Base-by-base conservation (phyloP, 2,888 invertebrate genomes). In the Drosophila lacicola region DNA sequence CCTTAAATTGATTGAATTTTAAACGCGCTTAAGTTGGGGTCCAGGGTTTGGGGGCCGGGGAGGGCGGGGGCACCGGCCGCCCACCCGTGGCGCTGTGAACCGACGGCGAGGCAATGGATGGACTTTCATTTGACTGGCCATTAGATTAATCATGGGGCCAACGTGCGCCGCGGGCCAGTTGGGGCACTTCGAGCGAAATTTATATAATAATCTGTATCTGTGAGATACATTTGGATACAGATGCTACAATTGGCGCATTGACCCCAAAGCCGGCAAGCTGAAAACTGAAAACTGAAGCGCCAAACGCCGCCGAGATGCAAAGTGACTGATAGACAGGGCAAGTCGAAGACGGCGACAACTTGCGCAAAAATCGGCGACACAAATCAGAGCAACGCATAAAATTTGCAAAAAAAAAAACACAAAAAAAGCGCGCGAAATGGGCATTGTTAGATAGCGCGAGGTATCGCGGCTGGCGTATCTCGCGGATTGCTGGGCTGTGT, bases 1-100 rank as follows among this genome's bases (percentile, higher is more conserved):
- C 85, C 85, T 62, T 44, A 76, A 66, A 87, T 87, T 87, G 85
- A 87, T 86, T 86, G 80, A 86, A 85, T 84, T 84, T 82, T 75
- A 77, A 84, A 79, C 74, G 77, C 81, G 72, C 57, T 82, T 75
- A 75, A 71, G 68, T 60, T 50, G 49, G 1, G 56, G 50, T 62
- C 66, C 54, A 46, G 19, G 17, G 21, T 17, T 36, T 42, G n/a
- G 51, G n/a, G 13, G 14, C 17, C 13, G 53, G 37, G 9, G 5
- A 4, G 45, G 8, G 21, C 2, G 1, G 19, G 4, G n/a, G 17
- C 17, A 1, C 10, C 5, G 25, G 11, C 9, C 14, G 50, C 53
- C 82, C 85, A 75, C 82, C 86, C 86, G 80, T 66, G 45, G 85
- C 6, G 80, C 25, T 37, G 56, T 19, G 61, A 65, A 57, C 33